Evolutionary conservation across 2,888 invertebrate genomes (phyloP).

Genomic region (Saturnia pavonia): DNA sequence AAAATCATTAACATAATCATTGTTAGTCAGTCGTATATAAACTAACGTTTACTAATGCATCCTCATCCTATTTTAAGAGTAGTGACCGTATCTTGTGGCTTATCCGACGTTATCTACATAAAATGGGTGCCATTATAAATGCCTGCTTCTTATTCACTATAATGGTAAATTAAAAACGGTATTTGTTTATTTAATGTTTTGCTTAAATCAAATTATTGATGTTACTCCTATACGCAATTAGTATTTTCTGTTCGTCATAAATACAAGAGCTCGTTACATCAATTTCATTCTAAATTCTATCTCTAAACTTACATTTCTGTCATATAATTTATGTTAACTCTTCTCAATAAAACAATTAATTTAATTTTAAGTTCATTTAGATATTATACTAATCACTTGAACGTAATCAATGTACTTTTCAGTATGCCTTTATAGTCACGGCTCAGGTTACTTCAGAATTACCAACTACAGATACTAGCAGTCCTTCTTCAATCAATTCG

Average conservation of each 20-base stretch:
- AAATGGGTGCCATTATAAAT: constrained; percentile 12
- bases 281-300: not conserved
- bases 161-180: constrained; percentile 12
- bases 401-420: not conserved
- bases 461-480: not conserved
- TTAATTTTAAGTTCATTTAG: not conserved
- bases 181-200: not conserved
- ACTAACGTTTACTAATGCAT: not conserved
- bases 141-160: not conserved
- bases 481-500: not conserved
- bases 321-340: not conserved
- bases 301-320: not conserved
- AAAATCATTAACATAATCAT: constrained; percentile 29
- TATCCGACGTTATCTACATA: not conserved
- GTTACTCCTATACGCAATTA: no score
- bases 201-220: not conserved
- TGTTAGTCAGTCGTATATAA: constrained; percentile 28
- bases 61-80: not conserved
- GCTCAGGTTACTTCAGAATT: not conserved
- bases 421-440: not conserved
- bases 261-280: no score
- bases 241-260: no score
- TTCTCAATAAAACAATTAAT: no score
- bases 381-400: not conserved
- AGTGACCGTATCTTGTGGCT: not conserved